A percentile compares a stretch with the other conserved stretches of the same genome.
Conservation (phyloP, 2,797 vertebrate genomes). For the Bradypodion ventrale region DNA sequence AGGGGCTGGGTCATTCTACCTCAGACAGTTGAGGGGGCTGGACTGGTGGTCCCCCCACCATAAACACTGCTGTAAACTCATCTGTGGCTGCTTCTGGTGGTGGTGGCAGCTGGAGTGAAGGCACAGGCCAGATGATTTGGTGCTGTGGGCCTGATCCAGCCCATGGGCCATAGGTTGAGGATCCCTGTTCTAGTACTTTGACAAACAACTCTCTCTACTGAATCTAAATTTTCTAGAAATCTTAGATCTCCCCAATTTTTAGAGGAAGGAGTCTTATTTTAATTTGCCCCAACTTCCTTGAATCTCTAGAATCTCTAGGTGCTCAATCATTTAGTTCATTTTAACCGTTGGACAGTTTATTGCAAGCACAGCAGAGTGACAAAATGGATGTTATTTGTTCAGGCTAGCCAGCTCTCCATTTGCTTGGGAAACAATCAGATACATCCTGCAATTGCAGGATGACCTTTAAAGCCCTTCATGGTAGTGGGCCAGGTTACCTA, state of each 20-base stretch:
- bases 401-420: conserved; percentile 17
- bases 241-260: conserved; percentile 4
- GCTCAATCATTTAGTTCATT: neutral
- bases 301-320: conserved; percentile 32
- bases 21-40: no score
- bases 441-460: rapidly evolving
- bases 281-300: neutral
- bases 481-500: no score
- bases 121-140: no score
- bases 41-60: no score
- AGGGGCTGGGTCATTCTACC: no score
- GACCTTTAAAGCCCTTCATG: no score
- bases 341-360: neutral
- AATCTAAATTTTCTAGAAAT: conserved; percentile 20
- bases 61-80: no score
- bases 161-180: no score
- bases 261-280: conserved; percentile 4
- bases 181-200: no score
- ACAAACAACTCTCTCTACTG: neutral
- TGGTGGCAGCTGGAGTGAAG: no score
- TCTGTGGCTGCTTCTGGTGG: no score
- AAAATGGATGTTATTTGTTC: rapidly evolving
- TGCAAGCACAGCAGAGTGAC: neutral
- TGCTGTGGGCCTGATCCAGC: no score
- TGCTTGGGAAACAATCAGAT: neutral